A percentile compares a stretch with the other conserved stretches of the same genome.
These are phyloP conservation scores for Pontoporia blainvillei DNA, from an alignment of 2,113 vertebrate genomes.

Conservation along the genomic window DNA sequence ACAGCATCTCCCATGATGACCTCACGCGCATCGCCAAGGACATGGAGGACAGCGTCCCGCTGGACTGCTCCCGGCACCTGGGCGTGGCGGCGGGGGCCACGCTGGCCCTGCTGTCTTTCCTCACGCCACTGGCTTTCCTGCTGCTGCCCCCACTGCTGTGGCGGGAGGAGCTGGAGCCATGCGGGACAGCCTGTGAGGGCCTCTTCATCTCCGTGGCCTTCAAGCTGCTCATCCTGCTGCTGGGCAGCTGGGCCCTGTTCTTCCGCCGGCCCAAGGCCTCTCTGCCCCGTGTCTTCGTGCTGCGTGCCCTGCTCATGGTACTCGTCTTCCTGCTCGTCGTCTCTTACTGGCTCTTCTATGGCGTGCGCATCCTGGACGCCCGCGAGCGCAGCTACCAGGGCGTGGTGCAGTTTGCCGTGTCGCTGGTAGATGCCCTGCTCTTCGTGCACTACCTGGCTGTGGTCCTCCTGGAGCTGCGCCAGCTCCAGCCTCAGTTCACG, in stretches of 20 bases:
- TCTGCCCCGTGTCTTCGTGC: slow-evolving; percentile 89
- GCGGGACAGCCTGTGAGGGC: slow-evolving; percentile 92
- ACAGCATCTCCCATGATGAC: slow-evolving; percentile 96
- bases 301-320: slow-evolving; percentile 92
- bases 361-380: slow-evolving; percentile 89
- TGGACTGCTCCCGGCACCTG: slow-evolving; percentile 91
- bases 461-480: slow-evolving; percentile 91
- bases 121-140: slow-evolving; percentile 92
- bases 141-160: slow-evolving; percentile 92
- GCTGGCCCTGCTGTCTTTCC: slow-evolving; percentile 90
- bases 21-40: slow-evolving; percentile 93
- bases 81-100: slow-evolving; percentile 83
- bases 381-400: slow-evolving; percentile 88
- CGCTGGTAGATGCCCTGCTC: slow-evolving; percentile 91
- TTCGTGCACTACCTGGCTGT: slow-evolving; percentile 94
- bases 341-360: slow-evolving; percentile 95
- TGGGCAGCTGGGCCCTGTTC: slow-evolving; percentile 95
- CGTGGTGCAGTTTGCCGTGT: slow-evolving; percentile 92
- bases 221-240: slow-evolving; percentile 92
- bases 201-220: slow-evolving; percentile 95
- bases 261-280: slow-evolving; percentile 90
- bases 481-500: slow-evolving; percentile 93
- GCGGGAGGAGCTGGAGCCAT: slow-evolving; percentile 88
- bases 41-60: slow-evolving; percentile 91
- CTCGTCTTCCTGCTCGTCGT: slow-evolving; percentile 91